Evolutionary conservation across 1,140 invertebrate genomes (phyloP).

Genomic region (Trichonephila clavata): DNA sequence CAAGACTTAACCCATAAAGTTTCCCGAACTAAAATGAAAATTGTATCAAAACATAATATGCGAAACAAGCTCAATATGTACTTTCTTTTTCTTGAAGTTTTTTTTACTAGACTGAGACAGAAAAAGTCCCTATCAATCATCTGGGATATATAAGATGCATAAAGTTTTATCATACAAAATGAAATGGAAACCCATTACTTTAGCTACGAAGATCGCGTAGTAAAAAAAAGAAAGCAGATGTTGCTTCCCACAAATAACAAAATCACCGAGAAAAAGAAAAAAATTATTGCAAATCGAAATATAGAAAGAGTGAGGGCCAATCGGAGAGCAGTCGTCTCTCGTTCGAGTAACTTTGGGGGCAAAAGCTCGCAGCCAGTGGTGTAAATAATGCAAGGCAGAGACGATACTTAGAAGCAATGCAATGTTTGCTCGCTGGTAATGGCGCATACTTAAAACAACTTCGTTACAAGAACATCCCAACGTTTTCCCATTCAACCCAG

Average conservation of each 20-base stretch:
- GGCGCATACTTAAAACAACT: background rate
- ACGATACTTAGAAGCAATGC: background rate
- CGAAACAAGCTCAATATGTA: slow-evolving; percentile 18
- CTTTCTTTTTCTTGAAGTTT: background rate
- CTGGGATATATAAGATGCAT: slow-evolving; percentile 49
- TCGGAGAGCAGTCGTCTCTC: slow-evolving; percentile 30
- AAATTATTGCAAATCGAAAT: slow-evolving; percentile 60
- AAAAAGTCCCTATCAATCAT: slow-evolving; percentile 70
- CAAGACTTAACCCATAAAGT: slow-evolving; percentile 13
- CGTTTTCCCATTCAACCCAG: background rate
- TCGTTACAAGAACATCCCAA: background rate
- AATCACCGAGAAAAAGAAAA: background rate
- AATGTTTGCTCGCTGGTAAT: background rate
- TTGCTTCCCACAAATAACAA: slow-evolving; percentile 64
- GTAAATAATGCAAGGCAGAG: slow-evolving; percentile 52
- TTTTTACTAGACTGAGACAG: slow-evolving; percentile 36
- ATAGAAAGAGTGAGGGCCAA: slow-evolving; percentile 40
- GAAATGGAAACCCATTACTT: slow-evolving; percentile 73
- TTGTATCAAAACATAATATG: slow-evolving; percentile 33
- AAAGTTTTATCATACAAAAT: slow-evolving; percentile 69
- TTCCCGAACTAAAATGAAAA: slow-evolving; percentile 7
- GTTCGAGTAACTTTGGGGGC: slow-evolving; percentile 39
- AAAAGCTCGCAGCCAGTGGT: background rate
- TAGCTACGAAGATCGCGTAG: slow-evolving; percentile 28
- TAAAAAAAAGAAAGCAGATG: slow-evolving; percentile 62